Evolutionary conservation across 2,113 vertebrate genomes (phyloP), one percentile per base, ranked within the genome.

Genomic region (Leuciscus idus): DNA sequence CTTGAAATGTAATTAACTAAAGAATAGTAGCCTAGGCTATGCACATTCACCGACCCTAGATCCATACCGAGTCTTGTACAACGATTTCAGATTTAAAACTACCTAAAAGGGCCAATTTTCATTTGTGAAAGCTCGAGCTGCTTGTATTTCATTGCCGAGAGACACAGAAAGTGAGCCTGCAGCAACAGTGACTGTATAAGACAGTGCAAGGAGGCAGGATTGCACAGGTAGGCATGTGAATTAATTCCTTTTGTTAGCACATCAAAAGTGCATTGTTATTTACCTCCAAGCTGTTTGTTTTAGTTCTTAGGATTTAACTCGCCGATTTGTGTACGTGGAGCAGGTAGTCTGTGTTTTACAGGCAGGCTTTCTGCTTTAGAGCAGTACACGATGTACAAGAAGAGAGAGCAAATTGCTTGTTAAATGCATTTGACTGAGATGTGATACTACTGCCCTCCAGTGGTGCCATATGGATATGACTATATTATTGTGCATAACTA

Each of bases 381-480:
- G 88, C 86, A 85, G 81, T 91, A 90, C 90, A 91, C 86, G 66
- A 80, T 88, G 82, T 91, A 74, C 89, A 83, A 91, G 90, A 88
- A 90, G 92, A 90, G 91, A 88, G 88, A 86, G 90, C 88, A 86
- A 89, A 91, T 80, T 23, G 74, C 50, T 86, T 85, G 59, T 52
- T 87, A 89, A 61, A 77, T 52, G 30, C 73, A 43, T 39, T 50
- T 64, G 52, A 87, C 23, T 66, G 86, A 84, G 88, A 10, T 92
- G 94, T 92, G 90, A 79, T 80, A 90, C 91, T 88, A 95, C 89
- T 95, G 95, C 94, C 95, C 93, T 92, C 95, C 91, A 85, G 90
- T 92, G 95, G 79, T 23, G 0, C 66, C 9, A 30, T 46, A 36
- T 15, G 30, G 59, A 83, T 46, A 90, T 81, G 89, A 77, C 68